Evolutionary conservation across 2,888 invertebrate species (phyloP), one percentile per base, ranked within the genome.

Genomic region (Cerastis leucographa): DNA sequence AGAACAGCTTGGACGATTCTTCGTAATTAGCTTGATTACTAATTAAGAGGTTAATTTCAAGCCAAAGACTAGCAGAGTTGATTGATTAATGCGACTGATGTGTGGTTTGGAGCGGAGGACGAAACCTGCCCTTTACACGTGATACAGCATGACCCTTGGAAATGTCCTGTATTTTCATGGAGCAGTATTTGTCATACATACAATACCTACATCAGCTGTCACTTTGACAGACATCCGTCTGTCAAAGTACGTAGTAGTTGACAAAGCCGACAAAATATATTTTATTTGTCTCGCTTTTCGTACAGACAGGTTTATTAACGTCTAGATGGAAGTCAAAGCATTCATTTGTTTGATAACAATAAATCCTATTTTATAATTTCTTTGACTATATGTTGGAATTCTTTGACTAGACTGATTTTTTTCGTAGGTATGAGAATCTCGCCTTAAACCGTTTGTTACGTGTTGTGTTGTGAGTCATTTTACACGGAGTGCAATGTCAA

Each of bases 401-500:
- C 9, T 66, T 29, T 8, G 22, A 65, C 12, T 44, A 19, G 44
- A 46, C 61, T 54, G 35, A 40, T 54, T 70, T 35, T 56, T 22
- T 42, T 61, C 22, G 19, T 35, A 35, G 42, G 19, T 69, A 11
- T 25, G n/a, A 40, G 46, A 49, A 71, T 80, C n/a, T 46, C 46
- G 29, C 49, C 46, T 54, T n/a, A 17, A 66, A 66, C 40, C 22
- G 44, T 65, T 78, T 25, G 40, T 29, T 71, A 46, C n/a, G 59
- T 19, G 59, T 35, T 61, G 35, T 59, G 71, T 46, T 17, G 25
- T 79, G 77, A 77, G 42, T 80, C 83, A 80, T 29, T 22, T 5
- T 35, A 54, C 17, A 40, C 61, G 56, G 83, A 80, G 35, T 76
- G 68, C 78, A 76, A 83, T 76, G 79, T 80, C 68, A 80, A 68